Conservation (phyloP, 2,888 invertebrate species). For the Drosophila differens region DNA sequence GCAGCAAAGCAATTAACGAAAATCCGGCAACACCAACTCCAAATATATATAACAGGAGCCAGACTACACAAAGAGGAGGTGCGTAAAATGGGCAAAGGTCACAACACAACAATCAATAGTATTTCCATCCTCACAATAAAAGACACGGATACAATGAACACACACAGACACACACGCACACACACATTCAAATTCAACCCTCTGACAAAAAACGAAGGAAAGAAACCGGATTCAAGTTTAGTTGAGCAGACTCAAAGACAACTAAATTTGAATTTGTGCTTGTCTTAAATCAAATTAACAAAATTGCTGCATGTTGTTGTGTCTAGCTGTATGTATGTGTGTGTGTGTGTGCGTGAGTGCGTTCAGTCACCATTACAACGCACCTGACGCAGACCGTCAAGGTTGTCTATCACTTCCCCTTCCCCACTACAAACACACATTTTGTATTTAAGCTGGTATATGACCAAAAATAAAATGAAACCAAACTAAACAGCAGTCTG, state of each 20-base stretch:
- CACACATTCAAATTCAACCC: slow-evolving; percentile 46
- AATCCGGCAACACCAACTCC: neutral
- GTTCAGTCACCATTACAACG: slow-evolving; percentile 45
- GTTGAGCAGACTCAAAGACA: slow-evolving; percentile 40
- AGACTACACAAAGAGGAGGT: slow-evolving; percentile 37
- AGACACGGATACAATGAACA: slow-evolving; percentile 11
- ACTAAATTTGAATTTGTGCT: slow-evolving; percentile 38
- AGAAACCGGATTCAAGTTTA: slow-evolving; percentile 52
- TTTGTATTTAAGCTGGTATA: slow-evolving; percentile 28
- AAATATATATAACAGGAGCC: slow-evolving; percentile 25
- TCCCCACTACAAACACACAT: neutral
- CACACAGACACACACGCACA: slow-evolving; percentile 7
- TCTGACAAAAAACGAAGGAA: slow-evolving; percentile 29
- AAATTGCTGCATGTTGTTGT: slow-evolving; percentile 19
- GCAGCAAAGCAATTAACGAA: slow-evolving; percentile 15
- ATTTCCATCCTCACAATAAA: slow-evolving; percentile 32
- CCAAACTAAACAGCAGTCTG: slow-evolving; percentile 36
- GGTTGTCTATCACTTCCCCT: slow-evolving; percentile 25
- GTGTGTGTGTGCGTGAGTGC: neutral
- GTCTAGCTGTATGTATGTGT: neutral
- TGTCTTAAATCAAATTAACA: slow-evolving; percentile 44
- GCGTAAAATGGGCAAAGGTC: slow-evolving; percentile 28
- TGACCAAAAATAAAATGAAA: slow-evolving; percentile 43
- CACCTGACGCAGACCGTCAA: slow-evolving; percentile 56
- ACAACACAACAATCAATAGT: slow-evolving; percentile 52